Evolutionary conservation across 2,888 invertebrate species (phyloP).

Genomic region (Halictus ligatus): DNA sequence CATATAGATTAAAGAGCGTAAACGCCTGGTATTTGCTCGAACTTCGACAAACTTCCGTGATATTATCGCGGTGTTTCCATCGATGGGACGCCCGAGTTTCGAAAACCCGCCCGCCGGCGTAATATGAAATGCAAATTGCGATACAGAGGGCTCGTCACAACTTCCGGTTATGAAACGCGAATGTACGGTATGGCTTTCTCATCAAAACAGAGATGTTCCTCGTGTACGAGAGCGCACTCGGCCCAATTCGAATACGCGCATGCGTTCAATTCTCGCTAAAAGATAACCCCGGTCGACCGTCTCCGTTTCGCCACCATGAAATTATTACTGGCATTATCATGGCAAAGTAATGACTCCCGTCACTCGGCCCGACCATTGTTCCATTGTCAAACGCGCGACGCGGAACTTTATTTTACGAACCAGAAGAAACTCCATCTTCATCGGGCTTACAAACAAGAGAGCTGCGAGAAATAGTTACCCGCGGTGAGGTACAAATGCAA

Average conservation of each 20-base stretch:
- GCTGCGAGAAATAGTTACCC: not conserved
- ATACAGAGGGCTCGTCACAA: conserved; percentile 32
- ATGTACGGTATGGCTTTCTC: conserved; percentile 49
- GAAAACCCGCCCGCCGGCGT: conserved; percentile 30
- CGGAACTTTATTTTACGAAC: conserved; percentile 2
- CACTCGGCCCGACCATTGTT: not conserved
- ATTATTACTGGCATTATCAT: conserved; percentile 53
- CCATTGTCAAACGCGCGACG: conserved; percentile 1
- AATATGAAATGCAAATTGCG: conserved; percentile 38
- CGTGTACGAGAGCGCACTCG: conserved; percentile 33
- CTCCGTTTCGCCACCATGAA: conserved; percentile 37
- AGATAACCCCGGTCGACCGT: conserved; percentile 32
- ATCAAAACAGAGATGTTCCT: conserved; percentile 50
- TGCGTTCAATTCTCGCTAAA: conserved; percentile 58
- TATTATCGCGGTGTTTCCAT: conserved; percentile 44
- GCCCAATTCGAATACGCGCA: conserved; percentile 34
- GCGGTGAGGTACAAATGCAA: not conserved
- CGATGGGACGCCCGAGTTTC: conserved; percentile 53
- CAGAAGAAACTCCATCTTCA: not conserved
- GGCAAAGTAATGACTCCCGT: conserved; percentile 49
- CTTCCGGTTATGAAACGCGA: conserved; percentile 52
- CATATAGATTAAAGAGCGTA: conserved; percentile 43
- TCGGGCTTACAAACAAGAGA: not conserved
- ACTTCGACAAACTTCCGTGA: conserved; percentile 50
- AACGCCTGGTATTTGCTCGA: conserved; percentile 36